Conservation (phyloP, 2,888 invertebrate genomes). For the Parelbella ahira region DNA sequence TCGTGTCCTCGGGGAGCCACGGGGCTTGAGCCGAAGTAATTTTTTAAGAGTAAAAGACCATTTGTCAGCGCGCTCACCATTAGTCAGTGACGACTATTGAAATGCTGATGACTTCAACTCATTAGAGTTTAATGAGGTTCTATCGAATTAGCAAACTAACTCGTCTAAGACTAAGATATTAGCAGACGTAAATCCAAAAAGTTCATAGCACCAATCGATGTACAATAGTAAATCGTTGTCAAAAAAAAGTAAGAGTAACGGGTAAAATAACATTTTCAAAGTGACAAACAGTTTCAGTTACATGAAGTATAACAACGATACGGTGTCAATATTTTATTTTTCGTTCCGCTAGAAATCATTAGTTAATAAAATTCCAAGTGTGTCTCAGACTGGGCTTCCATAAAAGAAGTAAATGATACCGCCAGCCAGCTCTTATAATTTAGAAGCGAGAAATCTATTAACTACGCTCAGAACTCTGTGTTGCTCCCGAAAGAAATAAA, state of each 20-base stretch:
- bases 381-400: conserved; percentile 55
- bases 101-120: conserved; percentile 38
- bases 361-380: conserved; percentile 62
- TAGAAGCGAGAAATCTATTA: conserved; percentile 61
- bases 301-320: too few relatives aligned
- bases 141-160: conserved; percentile 35
- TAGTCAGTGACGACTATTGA: conserved; percentile 45
- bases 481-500: conserved; percentile 21
- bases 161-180: too few relatives aligned
- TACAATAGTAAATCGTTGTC: too few relatives aligned
- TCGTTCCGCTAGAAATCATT: conserved; percentile 67
- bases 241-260: too few relatives aligned
- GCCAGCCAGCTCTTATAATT: conserved; percentile 39
- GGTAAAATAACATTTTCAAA: too few relatives aligned
- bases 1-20: conserved; percentile 38
- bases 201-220: too few relatives aligned
- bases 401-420: conserved; percentile 57
- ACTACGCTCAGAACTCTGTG: conserved; percentile 38
- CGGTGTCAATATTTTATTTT: too few relatives aligned
- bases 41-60: conserved; percentile 54
- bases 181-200: too few relatives aligned
- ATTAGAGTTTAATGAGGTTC: conserved; percentile 52
- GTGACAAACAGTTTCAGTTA: too few relatives aligned
- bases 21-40: conserved; percentile 50
- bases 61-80: conserved; percentile 60